Evolutionary conservation across 2,888 invertebrate genomes (phyloP).

Genomic region (Eutolmus rufibarbis): DNA sequence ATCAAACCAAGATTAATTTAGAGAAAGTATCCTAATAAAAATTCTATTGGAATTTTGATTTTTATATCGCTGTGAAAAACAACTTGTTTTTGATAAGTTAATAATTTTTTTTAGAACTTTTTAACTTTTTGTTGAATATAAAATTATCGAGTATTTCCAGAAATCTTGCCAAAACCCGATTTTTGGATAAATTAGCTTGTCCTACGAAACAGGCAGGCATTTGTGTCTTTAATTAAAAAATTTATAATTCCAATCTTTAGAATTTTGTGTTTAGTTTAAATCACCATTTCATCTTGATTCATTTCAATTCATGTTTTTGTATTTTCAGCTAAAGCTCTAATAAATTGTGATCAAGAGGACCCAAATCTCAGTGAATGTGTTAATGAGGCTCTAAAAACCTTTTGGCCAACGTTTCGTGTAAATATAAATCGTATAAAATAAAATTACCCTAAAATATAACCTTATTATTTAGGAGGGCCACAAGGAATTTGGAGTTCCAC

Average conservation of each 20-base stretch:
- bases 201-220: neutral
- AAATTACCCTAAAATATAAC: neutral
- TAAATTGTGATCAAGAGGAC: conserved; percentile 67
- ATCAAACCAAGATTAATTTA: no score
- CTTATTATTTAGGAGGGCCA: conserved; percentile 55
- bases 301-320: neutral
- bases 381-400: conserved; percentile 66
- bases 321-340: conserved; percentile 65
- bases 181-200: neutral
- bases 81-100: no score
- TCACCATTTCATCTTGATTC: no score
- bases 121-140: no score
- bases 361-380: conserved; percentile 69
- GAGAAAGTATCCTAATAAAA: no score
- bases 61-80: no score
- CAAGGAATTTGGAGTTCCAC: conserved; percentile 57
- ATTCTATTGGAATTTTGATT: no score
- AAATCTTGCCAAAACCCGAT: no score
- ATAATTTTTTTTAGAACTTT: no score
- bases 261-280: no score
- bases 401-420: conserved; percentile 61
- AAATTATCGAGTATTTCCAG: no score
- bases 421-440: neutral
- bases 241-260: no score
- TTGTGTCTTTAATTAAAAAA: neutral